Conservation (phyloP, 2,113 vertebrate species). For the Monarcha castaneiventris region DNA sequence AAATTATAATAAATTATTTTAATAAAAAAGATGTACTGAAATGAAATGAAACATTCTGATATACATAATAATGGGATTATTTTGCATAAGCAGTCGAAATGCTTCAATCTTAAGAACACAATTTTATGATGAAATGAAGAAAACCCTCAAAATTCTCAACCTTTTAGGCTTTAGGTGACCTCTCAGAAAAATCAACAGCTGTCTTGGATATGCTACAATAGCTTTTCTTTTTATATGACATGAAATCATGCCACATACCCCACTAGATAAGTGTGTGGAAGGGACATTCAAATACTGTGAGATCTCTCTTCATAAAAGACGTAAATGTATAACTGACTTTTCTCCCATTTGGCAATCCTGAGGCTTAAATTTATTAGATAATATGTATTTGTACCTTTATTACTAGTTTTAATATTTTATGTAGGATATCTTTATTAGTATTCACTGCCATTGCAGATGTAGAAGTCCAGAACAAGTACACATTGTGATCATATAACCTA, state of each 20-base stretch:
- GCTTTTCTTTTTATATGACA: not conserved
- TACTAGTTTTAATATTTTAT: not conserved
- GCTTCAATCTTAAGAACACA: not conserved
- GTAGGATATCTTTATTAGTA: not conserved
- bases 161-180: not conserved
- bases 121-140: not conserved
- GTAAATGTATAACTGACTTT: not conserved
- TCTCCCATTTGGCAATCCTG: not conserved
- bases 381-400: not conserved
- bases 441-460: not conserved
- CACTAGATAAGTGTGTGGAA: not conserved
- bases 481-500: not conserved
- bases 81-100: not conserved
- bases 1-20: no score
- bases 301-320: not conserved
- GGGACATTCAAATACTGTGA: not conserved
- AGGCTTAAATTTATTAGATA: not conserved
- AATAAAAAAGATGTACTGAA: not conserved
- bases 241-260: not conserved
- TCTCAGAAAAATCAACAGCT: not conserved
- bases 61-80: not conserved
- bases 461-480: not conserved
- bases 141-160: no score
- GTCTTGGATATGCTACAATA: not conserved
- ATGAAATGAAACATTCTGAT: not conserved